Evolutionary conservation across 1,140 invertebrate species (phyloP).

Genomic region (Tribolium castaneum): DNA sequence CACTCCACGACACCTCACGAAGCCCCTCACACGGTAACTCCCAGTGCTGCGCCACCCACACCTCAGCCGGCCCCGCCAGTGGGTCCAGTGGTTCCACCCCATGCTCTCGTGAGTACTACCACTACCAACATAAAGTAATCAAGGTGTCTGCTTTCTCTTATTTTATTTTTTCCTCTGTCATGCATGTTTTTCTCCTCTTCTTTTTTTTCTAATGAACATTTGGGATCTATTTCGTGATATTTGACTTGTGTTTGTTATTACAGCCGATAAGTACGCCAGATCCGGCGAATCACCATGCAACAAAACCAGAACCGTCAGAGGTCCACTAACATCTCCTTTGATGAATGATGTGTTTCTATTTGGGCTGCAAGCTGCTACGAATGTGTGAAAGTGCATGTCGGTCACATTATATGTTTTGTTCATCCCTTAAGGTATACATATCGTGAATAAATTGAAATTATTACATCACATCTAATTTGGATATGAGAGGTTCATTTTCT

Average conservation of each 20-base stretch:
- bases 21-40: constrained; percentile 70
- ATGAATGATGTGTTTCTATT: constrained; percentile 29
- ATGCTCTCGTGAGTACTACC: constrained; percentile 59
- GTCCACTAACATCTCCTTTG: constrained; percentile 64
- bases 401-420: constrained; percentile 51
- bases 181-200: constrained; percentile 7
- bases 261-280: constrained; percentile 74
- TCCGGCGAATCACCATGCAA: constrained; percentile 73
- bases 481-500: constrained; percentile 9
- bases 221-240: neutral
- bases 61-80: constrained; percentile 64
- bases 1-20: constrained; percentile 82
- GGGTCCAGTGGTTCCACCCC: constrained; percentile 62
- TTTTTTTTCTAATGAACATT: constrained; percentile 8
- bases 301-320: constrained; percentile 70
- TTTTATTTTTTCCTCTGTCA: constrained; percentile 36
- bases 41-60: constrained; percentile 65
- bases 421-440: constrained; percentile 61
- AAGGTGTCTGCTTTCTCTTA: constrained; percentile 46
- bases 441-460: constrained; percentile 54
- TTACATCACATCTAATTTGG: constrained; percentile 55
- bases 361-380: constrained; percentile 35
- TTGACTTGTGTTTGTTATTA: constrained; percentile 33
- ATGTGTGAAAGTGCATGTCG: constrained; percentile 42
- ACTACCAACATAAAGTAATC: constrained; percentile 44